Conservation (phyloP, 2,797 vertebrate species). For the Lithobates sylvaticus region DNA sequence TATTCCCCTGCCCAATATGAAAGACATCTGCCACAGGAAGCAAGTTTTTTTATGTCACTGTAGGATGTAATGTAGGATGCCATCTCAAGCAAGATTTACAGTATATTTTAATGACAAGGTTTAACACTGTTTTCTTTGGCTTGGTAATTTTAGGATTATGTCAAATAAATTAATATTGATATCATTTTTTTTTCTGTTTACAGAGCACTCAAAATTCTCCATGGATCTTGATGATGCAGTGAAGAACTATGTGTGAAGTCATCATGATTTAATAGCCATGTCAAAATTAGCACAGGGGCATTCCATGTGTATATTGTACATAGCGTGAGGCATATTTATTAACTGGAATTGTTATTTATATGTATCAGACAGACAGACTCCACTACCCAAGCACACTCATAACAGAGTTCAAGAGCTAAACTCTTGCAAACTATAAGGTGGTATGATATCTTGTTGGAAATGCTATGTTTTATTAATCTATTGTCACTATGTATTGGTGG, state of each 20-base stretch:
- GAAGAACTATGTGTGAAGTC: constrained; percentile 77
- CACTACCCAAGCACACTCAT: constrained; percentile 20
- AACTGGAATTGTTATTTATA: constrained; percentile 81
- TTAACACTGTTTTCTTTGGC: not conserved
- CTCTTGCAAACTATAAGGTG: constrained; percentile 18
- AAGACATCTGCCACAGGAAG: too few relatives aligned
- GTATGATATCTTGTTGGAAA: constrained; percentile 22
- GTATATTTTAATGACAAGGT: not conserved
- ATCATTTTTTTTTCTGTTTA: not conserved
- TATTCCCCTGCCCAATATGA: too few relatives aligned
- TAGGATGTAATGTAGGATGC: not conserved
- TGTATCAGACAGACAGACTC: constrained; percentile 70
- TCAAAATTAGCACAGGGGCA: constrained; percentile 55
- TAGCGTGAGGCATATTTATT: constrained; percentile 95
- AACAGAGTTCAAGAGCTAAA: not conserved
- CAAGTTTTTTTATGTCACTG: too few relatives aligned
- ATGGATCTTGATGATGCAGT: constrained; percentile 69
- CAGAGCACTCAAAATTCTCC: constrained; percentile 67
- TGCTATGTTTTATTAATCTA: constrained; percentile 9
- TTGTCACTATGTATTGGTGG: constrained; percentile 20
- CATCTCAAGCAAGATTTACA: not conserved
- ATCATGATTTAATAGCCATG: constrained; percentile 14
- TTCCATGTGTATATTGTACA: constrained; percentile 92
- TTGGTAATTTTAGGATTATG: not conserved
- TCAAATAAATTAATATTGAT: not conserved